A percentile compares a stretch with the other conserved stretches of the same genome.
phyloP scores from a whole-genome alignment of 2,113 vertebrate genomes.

The Ibidorhyncha struthersii region DNA sequence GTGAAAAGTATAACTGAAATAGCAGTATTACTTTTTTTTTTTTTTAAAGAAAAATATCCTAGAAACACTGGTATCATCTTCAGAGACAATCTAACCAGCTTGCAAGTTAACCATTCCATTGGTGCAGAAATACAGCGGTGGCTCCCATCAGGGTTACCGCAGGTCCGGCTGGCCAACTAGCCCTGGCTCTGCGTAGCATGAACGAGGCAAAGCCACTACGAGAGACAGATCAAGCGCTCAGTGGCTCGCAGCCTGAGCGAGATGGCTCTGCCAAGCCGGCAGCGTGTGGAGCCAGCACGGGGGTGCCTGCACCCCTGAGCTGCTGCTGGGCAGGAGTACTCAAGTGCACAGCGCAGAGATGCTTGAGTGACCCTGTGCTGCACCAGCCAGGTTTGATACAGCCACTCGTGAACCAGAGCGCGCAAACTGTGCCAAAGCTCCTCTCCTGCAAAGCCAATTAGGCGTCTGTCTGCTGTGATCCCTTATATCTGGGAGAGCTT shows the following conservation, averaged over 20 bases:
- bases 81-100: rapidly evolving
- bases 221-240: rapidly evolving
- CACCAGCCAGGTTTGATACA: conserved; percentile 12
- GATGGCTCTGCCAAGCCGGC: conserved; percentile 4
- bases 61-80: not conserved
- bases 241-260: not conserved
- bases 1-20: not conserved
- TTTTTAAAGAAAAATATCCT: not conserved
- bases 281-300: not conserved
- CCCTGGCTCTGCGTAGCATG: not conserved
- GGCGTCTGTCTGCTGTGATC: not conserved
- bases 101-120: rapidly evolving
- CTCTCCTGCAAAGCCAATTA: not conserved
- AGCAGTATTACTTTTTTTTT: not conserved
- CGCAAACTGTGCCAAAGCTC: not conserved
- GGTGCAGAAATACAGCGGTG: rapidly evolving
- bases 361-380: not conserved
- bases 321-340: not conserved
- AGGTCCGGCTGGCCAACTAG: rapidly evolving
- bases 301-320: not conserved
- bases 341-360: not conserved
- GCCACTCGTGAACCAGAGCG: not conserved
- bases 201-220: rapidly evolving
- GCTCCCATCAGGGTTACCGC: rapidly evolving
- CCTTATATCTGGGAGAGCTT: not conserved